phyloP scores from a whole-genome alignment of 2,113 vertebrate genomes.

The Herpetotheres cachinnans region DNA sequence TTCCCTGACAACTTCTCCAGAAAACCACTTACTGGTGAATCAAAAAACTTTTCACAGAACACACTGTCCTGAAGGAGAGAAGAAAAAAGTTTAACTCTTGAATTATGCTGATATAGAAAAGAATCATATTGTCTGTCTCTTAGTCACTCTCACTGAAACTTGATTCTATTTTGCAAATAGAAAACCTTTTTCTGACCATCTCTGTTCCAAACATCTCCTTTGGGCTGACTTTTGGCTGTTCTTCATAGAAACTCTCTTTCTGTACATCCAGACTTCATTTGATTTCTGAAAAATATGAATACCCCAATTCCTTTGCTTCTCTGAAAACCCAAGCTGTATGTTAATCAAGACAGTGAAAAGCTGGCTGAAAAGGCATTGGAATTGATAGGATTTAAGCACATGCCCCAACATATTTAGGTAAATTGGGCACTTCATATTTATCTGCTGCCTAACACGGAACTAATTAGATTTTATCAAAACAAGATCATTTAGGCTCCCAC shows the following conservation, averaged over 20 bases:
- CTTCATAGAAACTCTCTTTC: background rate
- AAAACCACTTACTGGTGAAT: background rate
- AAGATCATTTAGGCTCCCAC: background rate
- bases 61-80: background rate
- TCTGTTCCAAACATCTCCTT: background rate
- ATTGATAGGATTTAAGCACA: background rate
- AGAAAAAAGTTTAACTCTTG: background rate
- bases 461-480: background rate
- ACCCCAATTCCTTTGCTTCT: background rate
- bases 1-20: background rate
- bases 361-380: background rate
- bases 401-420: background rate
- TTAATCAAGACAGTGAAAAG: background rate
- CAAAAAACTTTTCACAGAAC: background rate
- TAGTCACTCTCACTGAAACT: background rate
- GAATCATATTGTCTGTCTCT: background rate
- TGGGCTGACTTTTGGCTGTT: constrained; percentile 9
- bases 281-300: background rate
- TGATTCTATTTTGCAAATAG: constrained; percentile 11
- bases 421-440: background rate
- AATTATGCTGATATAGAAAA: background rate
- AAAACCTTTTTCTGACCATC: background rate
- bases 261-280: background rate
- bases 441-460: background rate
- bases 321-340: background rate